Conservation (phyloP, 23 tunicate genomes). For the Phallusia fumigata region DNA sequence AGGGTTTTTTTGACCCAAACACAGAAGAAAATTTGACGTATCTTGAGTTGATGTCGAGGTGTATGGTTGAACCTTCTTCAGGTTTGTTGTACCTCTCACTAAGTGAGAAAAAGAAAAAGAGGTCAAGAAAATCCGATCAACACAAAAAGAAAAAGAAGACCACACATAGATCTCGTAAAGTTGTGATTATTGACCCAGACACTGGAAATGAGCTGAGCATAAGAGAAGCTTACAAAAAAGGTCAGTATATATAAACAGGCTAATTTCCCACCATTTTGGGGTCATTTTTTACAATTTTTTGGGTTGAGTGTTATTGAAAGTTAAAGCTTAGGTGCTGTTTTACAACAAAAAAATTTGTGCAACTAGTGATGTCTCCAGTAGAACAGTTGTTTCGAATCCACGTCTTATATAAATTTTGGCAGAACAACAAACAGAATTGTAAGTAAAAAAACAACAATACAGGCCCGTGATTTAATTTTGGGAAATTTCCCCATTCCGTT, state of each 20-base stretch:
- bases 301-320: no score
- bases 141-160: constrained; percentile 55
- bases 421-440: no score
- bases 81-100: constrained; percentile 62
- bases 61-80: constrained; percentile 56
- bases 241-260: no score
- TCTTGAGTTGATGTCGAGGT: constrained; percentile 77
- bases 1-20: constrained; percentile 97
- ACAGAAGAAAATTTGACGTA: constrained; percentile 89
- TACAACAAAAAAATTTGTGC: no score
- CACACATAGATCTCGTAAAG: constrained; percentile 66
- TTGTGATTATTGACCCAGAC: constrained; percentile 82
- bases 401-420: no score
- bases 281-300: no score
- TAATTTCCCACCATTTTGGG: no score
- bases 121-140: constrained; percentile 21
- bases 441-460: no score
- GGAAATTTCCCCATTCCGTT: no score
- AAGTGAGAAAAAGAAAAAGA: constrained; percentile 44
- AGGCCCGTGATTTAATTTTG: neutral
- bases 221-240: constrained; percentile 65
- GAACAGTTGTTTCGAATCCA: no score
- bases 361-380: no score
- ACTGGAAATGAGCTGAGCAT: constrained; percentile 64
- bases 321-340: no score